Base-by-base conservation (phyloP, 1,140 invertebrate genomes). In the Ladona fulva region DNA sequence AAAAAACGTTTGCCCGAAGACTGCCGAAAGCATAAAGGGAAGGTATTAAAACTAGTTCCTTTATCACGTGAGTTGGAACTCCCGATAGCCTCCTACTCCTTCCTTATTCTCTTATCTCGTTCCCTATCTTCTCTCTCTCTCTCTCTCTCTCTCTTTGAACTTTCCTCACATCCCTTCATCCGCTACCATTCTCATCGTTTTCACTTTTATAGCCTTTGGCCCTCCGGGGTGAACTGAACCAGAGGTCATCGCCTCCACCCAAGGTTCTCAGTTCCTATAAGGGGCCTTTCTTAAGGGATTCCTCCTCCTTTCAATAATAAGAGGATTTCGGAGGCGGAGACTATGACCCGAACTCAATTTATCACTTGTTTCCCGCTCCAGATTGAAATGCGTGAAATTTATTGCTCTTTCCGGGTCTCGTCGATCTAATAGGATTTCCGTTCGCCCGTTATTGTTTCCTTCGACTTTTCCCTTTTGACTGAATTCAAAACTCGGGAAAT, bases 71-170 rank as follows among this genome's bases (percentile, higher is more conserved):
- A 25, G 25, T n/a, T n/a, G 75, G 42, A 42, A 29, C n/a, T 19
- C 25, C 42, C 19, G 25, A 76, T 29, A 19, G n/a, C 25, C 42
- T 25, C 75, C 75, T 24, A 37, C 25, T 29, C 75, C 75, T 25
- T 19, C 75, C 75, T 11, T 25, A 24, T 76, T 37, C 24, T 5
- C n/a, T 42, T 76, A n/a, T 29, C 24, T 29, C 42, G 25, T 76
- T 29, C 42, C 25, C 25, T 76, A 22, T n/a, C n/a, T 76, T 25
- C 42, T 42, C 24, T 76, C 25, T 42, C 75, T 76, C 16, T 25
- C 75, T 42, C n/a, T 76, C 42, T 37, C 66, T 78, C 24, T 74
- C 59, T 52, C n/a, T 74, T 59, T 66, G 24, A n/a, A n/a, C 19
- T n/a, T 22, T 77, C 42, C 25, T n/a, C 22, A 8, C 76, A 19